Evolutionary conservation across 2,113 vertebrate species (phyloP).

Genomic region (Rhinolophus ferrumequinum): DNA sequence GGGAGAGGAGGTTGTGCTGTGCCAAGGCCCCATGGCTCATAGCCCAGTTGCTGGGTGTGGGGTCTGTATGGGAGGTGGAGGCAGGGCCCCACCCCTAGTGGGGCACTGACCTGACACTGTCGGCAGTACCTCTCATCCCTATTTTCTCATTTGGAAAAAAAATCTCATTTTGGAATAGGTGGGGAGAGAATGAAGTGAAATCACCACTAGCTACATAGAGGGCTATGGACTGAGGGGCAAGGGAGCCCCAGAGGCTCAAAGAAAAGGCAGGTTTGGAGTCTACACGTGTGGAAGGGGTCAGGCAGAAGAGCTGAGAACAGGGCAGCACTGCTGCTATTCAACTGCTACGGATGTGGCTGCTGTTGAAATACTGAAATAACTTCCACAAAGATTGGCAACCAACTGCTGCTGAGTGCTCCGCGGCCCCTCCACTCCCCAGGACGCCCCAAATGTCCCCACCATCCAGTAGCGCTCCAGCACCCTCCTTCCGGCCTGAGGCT

Average conservation of each 20-base stretch:
- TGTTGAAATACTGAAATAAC: not conserved
- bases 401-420: not conserved
- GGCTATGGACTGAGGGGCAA: not conserved
- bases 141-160: not conserved
- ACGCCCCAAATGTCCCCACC: rapidly evolving
- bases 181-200: not conserved
- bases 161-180: not conserved
- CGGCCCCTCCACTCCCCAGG: not conserved
- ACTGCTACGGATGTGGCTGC: rapidly evolving
- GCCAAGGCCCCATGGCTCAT: not conserved
- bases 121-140: not conserved
- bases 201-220: not conserved
- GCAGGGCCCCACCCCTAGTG: not conserved
- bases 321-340: rapidly evolving
- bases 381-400: rapidly evolving
- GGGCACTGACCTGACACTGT: not conserved
- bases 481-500: not conserved
- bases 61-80: not conserved
- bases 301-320: not conserved
- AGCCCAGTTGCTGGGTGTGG: not conserved
- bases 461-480: not conserved
- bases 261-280: not conserved
- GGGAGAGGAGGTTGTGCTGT: not conserved
- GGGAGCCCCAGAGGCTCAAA: not conserved
- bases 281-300: not conserved